These are phyloP conservation scores for Takifugu bimaculatus DNA, from an alignment of 2,113 vertebrate genomes.

Conservation along the genomic window DNA sequence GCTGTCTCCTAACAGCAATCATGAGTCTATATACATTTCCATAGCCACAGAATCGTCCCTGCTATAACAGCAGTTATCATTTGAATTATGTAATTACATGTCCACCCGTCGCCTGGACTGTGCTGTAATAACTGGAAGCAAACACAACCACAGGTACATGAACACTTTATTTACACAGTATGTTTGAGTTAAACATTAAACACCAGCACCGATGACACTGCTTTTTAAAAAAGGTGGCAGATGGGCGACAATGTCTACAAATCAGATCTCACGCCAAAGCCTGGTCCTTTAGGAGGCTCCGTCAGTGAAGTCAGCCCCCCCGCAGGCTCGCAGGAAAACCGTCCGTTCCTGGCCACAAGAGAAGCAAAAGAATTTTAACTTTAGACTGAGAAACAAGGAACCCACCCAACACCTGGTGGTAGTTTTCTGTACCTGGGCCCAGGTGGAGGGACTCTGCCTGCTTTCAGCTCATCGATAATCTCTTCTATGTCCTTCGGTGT, in stretches of 20 bases:
- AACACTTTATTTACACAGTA: conserved; percentile 72
- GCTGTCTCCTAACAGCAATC: too few relatives aligned
- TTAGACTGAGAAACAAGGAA: too few relatives aligned
- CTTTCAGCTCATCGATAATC: conserved; percentile 93
- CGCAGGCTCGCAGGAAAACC: conserved; percentile 96
- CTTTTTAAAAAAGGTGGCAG: conserved; percentile 11
- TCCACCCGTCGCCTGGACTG: not conserved
- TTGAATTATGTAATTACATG: not conserved
- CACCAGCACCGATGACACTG: conserved; percentile 22
- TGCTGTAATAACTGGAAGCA: conserved; percentile 28
- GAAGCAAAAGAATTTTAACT: not conserved
- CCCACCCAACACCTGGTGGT: not conserved
- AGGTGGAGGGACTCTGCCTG: conserved; percentile 86
- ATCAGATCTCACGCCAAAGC: conserved; percentile 88
- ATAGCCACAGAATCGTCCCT: too few relatives aligned
- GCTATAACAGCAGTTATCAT: not conserved
- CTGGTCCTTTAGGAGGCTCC: conserved; percentile 89
- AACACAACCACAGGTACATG: conserved; percentile 42
- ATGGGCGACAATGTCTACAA: conserved; percentile 69
- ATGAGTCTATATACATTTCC: too few relatives aligned
- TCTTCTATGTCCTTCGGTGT: conserved; percentile 88
- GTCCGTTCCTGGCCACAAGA: conserved; percentile 78
- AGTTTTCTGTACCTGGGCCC: conserved; percentile 85
- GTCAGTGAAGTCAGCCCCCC: conserved; percentile 90
- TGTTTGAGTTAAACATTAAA: conserved; percentile 36